These are phyloP conservation scores for Teleogryllus occipitalis DNA, from an alignment of 1,140 invertebrate genomes.

Conservation along the genomic window DNA sequence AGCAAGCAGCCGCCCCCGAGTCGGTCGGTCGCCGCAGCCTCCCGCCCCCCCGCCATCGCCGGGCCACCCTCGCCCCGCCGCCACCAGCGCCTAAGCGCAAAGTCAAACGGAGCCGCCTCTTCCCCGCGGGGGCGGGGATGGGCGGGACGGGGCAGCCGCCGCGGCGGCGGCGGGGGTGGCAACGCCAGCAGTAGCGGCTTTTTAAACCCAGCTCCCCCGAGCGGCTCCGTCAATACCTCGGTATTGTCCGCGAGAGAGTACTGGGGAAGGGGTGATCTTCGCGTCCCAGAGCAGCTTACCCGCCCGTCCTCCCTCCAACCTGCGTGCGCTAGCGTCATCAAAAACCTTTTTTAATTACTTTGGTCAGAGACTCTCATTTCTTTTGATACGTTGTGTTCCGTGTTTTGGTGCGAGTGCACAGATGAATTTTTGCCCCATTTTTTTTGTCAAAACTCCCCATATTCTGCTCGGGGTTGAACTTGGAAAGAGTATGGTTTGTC, in stretches of 20 bases:
- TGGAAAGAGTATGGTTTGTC: too few relatives aligned
- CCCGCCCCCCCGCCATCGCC: neutral
- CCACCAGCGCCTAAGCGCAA: neutral
- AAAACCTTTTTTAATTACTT: slow-evolving; percentile 1
- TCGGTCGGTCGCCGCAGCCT: too few relatives aligned
- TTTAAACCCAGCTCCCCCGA: neutral
- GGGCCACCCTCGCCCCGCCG: too few relatives aligned
- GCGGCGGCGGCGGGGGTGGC: too few relatives aligned
- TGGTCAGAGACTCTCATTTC: neutral
- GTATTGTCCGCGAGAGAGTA: neutral
- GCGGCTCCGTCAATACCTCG: neutral
- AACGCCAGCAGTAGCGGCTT: neutral
- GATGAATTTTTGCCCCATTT: neutral
- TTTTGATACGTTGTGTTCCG: neutral
- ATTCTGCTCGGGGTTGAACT: too few relatives aligned
- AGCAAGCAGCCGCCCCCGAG: too few relatives aligned
- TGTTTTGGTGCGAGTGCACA: neutral
- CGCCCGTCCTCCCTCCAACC: too few relatives aligned
- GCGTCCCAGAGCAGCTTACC: too few relatives aligned
- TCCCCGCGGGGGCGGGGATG: neutral
- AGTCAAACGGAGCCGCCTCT: neutral
- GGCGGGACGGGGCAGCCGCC: too few relatives aligned
- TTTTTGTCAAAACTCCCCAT: neutral
- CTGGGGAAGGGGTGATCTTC: too few relatives aligned
- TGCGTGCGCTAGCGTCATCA: neutral